These are phyloP conservation scores for Pocillopora verrucosa DNA, from an alignment of 64 coral and sea anemone genomes.

Conservation along the genomic window DNA sequence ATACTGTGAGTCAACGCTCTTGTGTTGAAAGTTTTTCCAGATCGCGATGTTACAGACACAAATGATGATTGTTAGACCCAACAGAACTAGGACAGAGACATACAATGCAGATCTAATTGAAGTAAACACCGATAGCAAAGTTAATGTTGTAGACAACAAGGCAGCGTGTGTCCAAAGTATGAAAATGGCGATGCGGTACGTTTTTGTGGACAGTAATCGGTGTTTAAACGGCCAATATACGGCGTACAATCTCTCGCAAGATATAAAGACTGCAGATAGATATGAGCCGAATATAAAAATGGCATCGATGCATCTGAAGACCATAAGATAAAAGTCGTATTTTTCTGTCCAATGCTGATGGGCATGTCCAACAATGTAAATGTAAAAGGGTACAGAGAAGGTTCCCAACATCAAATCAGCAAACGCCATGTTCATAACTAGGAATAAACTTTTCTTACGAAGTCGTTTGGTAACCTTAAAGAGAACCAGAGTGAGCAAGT, in stretches of 20 bases:
- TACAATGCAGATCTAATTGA: background rate
- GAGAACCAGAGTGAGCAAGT: too few species aligned
- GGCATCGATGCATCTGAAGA: too few species aligned
- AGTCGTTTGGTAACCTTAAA: too few species aligned
- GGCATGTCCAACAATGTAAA: background rate
- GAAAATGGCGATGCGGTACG: too few species aligned
- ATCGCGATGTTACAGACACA: background rate
- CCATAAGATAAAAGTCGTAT: background rate
- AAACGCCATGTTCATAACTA: background rate
- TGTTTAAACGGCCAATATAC: too few species aligned
- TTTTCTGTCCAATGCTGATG: background rate
- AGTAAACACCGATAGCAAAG: background rate
- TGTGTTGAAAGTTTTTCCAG: background rate
- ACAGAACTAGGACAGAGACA: background rate
- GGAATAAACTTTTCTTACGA: background rate
- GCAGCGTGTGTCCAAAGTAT: background rate
- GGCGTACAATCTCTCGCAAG: too few species aligned
- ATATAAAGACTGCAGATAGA: too few species aligned
- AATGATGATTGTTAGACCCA: background rate
- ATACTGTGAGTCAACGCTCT: background rate
- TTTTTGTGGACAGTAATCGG: too few species aligned
- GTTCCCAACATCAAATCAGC: background rate
- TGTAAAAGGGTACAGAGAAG: background rate
- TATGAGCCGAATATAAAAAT: too few species aligned
- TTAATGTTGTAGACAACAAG: background rate